Percentiles rank a stretch among this genome's conserved stretches.
Conservation (phyloP, 2,888 invertebrate species). For the Cenopis cana region DNA sequence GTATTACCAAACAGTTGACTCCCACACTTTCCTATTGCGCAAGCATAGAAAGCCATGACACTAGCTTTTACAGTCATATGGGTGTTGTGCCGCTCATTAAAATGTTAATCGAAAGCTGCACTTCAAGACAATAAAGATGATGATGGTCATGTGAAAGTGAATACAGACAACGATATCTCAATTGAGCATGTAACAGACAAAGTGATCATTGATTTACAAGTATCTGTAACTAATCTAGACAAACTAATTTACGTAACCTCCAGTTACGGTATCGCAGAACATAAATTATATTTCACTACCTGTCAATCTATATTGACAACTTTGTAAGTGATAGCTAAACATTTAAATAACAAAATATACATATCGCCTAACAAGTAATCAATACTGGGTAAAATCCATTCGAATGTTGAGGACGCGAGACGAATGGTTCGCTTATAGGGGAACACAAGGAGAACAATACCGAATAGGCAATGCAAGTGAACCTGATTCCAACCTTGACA, state of each 20-base stretch:
- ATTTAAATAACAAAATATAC: conserved; percentile 35
- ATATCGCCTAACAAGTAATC: conserved; percentile 35
- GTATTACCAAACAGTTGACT: conserved; percentile 48
- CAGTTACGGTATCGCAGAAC: conserved; percentile 28
- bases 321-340: conserved; percentile 30
- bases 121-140: conserved; percentile 35
- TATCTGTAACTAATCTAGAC: neutral
- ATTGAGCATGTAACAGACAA: neutral
- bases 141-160: conserved; percentile 39
- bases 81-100: conserved; percentile 42
- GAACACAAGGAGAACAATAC: conserved; percentile 47
- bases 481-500: conserved; percentile 54
- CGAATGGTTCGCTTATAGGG: conserved; percentile 12
- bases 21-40: conserved; percentile 54
- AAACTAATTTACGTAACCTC: conserved; percentile 9
- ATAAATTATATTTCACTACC: conserved; percentile 37
- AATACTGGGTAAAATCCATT: conserved; percentile 25
- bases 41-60: conserved; percentile 50
- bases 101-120: conserved; percentile 41
- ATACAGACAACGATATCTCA: conserved; percentile 31
- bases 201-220: conserved; percentile 11
- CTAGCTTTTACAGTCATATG: conserved; percentile 43
- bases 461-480: conserved; percentile 49
- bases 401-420: conserved; percentile 25
- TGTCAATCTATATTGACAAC: conserved; percentile 30